Evolutionary conservation across 2,888 invertebrate species (phyloP).

Genomic region (Entomobrya multifasciata): DNA sequence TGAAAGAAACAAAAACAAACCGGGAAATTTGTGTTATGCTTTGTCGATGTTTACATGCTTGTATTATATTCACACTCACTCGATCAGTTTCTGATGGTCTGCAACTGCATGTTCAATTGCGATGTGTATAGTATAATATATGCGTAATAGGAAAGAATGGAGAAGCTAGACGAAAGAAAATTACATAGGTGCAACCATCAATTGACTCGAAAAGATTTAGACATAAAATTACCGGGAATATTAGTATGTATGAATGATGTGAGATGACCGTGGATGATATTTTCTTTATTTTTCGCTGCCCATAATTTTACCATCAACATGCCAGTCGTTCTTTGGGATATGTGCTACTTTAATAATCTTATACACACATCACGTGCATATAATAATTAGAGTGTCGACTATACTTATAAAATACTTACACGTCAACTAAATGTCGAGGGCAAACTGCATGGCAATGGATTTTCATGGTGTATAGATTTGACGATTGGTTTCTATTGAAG

Average conservation of each 20-base stretch:
- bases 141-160: not conserved
- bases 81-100: too few species aligned
- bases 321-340: not conserved
- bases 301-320: conserved; percentile 38
- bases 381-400: not conserved
- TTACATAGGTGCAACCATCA: conserved; percentile 69
- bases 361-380: conserved; percentile 17
- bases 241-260: conserved; percentile 63
- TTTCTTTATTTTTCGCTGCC: conserved; percentile 35
- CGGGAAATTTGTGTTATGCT: too few species aligned
- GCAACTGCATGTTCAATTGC: too few species aligned
- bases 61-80: not conserved
- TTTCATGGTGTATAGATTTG: not conserved
- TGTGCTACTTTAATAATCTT: not conserved
- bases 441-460: not conserved
- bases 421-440: not conserved
- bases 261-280: conserved; percentile 13
- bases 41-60: not conserved
- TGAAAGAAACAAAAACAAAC: too few species aligned
- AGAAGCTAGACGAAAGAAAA: conserved; percentile 51
- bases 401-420: not conserved
- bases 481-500: too few species aligned
- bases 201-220: conserved; percentile 71
- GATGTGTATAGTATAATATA: too few species aligned
- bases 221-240: conserved; percentile 74